Evolutionary conservation across 1,140 invertebrate species (phyloP).

Genomic region (Teleogryllus occipitalis): DNA sequence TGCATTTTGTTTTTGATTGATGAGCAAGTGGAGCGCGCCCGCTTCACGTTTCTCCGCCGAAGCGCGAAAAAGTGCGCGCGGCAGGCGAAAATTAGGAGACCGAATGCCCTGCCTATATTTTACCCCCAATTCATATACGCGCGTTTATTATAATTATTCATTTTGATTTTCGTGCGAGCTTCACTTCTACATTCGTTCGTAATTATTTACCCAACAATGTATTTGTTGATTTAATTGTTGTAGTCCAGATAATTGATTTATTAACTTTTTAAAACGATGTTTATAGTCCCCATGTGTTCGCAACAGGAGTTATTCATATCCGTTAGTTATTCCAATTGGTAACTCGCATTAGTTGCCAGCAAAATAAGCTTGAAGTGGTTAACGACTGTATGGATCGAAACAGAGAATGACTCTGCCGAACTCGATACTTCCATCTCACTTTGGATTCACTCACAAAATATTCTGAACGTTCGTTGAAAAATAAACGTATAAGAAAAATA

Average conservation of each 20-base stretch:
- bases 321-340: not conserved
- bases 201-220: not conserved
- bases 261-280: not conserved
- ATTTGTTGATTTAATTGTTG: slow-evolving; percentile 6
- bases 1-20: slow-evolving; percentile 2
- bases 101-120: not conserved
- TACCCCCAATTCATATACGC: not conserved
- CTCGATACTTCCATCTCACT: too few species aligned
- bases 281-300: not conserved
- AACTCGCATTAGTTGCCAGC: too few species aligned
- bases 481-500: too few species aligned
- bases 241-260: not conserved
- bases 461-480: too few species aligned
- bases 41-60: not conserved
- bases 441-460: too few species aligned
- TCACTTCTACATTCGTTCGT: not conserved
- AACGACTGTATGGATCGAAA: too few species aligned
- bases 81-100: not conserved
- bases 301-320: not conserved
- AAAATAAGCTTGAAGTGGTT: too few species aligned
- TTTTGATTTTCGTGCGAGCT: not conserved
- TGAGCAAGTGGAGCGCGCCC: not conserved
- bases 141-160: not conserved
- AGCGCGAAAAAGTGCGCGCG: not conserved
- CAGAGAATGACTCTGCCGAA: too few species aligned